These are phyloP conservation scores for Luperina testacea DNA, from an alignment of 2,888 invertebrate genomes.

Conservation along the genomic window DNA sequence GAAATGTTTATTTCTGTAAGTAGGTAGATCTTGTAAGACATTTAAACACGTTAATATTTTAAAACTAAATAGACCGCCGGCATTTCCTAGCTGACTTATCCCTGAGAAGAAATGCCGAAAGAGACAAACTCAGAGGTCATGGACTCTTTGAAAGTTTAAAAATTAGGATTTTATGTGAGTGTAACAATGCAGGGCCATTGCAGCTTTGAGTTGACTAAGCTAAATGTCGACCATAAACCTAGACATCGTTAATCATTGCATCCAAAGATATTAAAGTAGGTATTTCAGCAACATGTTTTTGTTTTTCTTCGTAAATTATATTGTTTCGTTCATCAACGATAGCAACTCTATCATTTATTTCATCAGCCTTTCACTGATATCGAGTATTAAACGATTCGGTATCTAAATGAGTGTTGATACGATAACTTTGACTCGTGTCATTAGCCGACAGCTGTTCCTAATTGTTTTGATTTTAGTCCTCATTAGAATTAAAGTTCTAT, in stretches of 20 bases:
- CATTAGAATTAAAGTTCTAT: not conserved
- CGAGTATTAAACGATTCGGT: constrained; percentile 1
- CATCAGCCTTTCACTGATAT: constrained; percentile 51
- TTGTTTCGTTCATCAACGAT: constrained; percentile 6
- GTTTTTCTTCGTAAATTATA: constrained; percentile 9
- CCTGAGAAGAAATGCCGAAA: too few relatives aligned
- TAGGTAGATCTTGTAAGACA: too few relatives aligned
- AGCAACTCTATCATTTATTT: constrained; percentile 42
- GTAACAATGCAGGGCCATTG: too few relatives aligned
- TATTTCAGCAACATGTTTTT: constrained; percentile 6
- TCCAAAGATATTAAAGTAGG: not conserved
- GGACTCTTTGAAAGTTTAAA: too few relatives aligned
- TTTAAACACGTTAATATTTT: too few relatives aligned
- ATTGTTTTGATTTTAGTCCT: constrained; percentile 10
- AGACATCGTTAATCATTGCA: not conserved
- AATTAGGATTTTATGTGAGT: too few relatives aligned
- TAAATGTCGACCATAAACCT: not conserved
- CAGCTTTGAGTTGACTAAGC: too few relatives aligned
- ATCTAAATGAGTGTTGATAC: constrained; percentile 18
- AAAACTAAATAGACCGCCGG: too few relatives aligned
- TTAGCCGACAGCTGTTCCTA: not conserved
- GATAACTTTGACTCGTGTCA: constrained; percentile 22
- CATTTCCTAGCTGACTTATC: too few relatives aligned
- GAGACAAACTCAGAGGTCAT: too few relatives aligned
- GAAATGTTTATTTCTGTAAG: too few relatives aligned